Conservation (phyloP, 2,888 invertebrate genomes). For the Kryphioiulus occultus region DNA sequence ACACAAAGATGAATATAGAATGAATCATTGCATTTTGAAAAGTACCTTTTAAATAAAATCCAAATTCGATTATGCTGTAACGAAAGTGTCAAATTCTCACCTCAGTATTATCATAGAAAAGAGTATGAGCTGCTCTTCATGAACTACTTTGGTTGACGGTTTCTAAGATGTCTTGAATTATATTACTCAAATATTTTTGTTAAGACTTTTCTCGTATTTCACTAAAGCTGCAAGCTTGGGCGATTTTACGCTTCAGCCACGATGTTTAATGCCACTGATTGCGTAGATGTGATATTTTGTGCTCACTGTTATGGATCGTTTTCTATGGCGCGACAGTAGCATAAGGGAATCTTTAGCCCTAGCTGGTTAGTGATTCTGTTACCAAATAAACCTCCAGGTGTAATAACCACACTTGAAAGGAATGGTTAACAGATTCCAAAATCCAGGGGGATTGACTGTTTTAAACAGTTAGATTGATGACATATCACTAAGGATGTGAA, state of each 20-base stretch:
- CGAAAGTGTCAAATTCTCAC: no score
- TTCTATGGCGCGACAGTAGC: not conserved
- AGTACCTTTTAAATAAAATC: no score
- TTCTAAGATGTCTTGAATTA: no score
- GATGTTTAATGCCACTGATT: not conserved
- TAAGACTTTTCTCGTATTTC: not conserved
- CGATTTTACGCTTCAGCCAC: not conserved
- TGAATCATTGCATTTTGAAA: no score
- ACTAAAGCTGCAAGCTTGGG: not conserved
- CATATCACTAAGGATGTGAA: not conserved
- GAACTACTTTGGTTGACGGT: no score
- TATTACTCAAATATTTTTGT: not conserved
- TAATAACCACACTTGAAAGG: not conserved
- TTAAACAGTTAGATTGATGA: not conserved
- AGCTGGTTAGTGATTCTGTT: not conserved
- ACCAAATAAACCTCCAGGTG: not conserved
- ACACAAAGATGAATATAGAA: no score
- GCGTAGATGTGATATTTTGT: not conserved
- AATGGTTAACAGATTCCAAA: not conserved
- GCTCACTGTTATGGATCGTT: not conserved
- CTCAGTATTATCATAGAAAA: no score
- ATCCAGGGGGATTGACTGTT: not conserved
- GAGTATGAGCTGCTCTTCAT: no score
- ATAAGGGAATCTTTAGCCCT: not conserved
- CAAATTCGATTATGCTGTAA: no score